A percentile compares a stretch with the other conserved stretches of the same genome.
These are phyloP conservation scores for Harpagifer antarcticus DNA, from an alignment of 2,797 vertebrate genomes.

Conservation along the genomic window DNA sequence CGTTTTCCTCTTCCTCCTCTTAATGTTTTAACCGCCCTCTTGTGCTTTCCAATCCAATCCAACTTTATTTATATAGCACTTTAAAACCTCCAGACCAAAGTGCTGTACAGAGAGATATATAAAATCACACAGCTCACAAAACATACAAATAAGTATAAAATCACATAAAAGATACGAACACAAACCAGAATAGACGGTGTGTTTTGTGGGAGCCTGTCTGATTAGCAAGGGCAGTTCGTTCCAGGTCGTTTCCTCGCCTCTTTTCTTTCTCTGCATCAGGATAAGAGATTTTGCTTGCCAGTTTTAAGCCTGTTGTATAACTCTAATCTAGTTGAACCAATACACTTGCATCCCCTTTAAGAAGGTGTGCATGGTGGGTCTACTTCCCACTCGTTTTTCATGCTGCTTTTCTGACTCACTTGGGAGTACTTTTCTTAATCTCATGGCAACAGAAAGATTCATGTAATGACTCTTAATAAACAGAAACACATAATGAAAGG, in stretches of 20 bases:
- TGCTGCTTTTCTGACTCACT: constrained; percentile 5
- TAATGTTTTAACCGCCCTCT: not conserved
- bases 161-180: too few relatives aligned
- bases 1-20: not conserved
- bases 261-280: constrained; percentile 5
- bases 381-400: not conserved
- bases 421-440: not conserved
- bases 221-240: too few relatives aligned
- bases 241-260: not conserved
- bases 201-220: too few relatives aligned
- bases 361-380: not conserved
- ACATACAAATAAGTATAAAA: too few relatives aligned
- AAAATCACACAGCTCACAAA: too few relatives aligned
- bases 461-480: constrained; percentile 9
- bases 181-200: too few relatives aligned
- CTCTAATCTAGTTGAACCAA: constrained; percentile 53
- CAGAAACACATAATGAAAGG: not conserved
- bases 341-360: constrained; percentile 15
- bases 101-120: too few relatives aligned
- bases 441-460: constrained; percentile 16
- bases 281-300: constrained; percentile 51
- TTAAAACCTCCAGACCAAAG: too few relatives aligned
- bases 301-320: constrained; percentile 64
- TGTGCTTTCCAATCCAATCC: too few relatives aligned
- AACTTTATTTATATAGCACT: too few relatives aligned